Percentiles rank a stretch among this genome's conserved stretches.
Conservation (phyloP, 2,888 invertebrate genomes). For the Stenurella melanura region DNA sequence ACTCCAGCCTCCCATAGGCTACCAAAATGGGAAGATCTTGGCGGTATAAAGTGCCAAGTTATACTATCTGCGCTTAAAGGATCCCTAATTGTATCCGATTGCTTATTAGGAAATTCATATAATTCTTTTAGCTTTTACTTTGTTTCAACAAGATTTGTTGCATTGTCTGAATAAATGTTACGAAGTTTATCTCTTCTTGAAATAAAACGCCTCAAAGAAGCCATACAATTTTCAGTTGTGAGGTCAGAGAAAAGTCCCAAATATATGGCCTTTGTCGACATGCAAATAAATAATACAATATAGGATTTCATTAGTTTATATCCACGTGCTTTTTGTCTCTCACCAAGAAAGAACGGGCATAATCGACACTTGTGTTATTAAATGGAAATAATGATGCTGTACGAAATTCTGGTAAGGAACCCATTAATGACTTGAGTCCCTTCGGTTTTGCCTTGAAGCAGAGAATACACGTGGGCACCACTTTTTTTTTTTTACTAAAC, state of each 20-base stretch:
- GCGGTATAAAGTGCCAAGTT: background rate
- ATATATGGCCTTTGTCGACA: background rate
- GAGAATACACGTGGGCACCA: no score
- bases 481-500: no score
- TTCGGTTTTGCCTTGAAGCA: no score
- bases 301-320: no score
- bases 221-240: background rate
- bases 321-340: no score
- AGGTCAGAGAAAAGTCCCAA: background rate
- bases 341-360: no score
- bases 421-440: no score
- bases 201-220: background rate
- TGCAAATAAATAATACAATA: slow-evolving; percentile 5
- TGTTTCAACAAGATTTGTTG: background rate
- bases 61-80: background rate
- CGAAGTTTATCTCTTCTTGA: background rate
- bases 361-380: no score
- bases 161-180: background rate
- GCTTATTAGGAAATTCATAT: background rate
- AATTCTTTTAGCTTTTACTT: background rate
- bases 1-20: no score
- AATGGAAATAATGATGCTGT: no score
- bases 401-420: no score
- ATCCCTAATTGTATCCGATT: background rate
- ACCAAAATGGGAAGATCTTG: background rate